Evolutionary conservation across 64 coral and sea anemone genomes (phyloP), one percentile per base, ranked within the genome.

Genomic region (Orbicella faveolata): DNA sequence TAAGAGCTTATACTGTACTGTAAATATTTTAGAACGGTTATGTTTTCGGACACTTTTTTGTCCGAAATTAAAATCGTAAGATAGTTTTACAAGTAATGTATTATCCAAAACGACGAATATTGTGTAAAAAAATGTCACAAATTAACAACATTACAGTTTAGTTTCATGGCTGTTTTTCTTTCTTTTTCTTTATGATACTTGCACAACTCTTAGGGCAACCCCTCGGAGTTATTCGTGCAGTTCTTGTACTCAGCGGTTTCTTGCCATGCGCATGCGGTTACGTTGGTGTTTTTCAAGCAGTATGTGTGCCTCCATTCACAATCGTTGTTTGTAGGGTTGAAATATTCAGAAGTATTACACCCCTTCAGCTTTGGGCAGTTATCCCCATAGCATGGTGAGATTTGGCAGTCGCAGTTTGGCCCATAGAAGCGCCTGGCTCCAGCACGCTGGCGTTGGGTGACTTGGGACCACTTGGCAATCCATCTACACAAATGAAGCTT

Each of bases 351-450:
- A 9, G 23, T n/a, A 25, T 9, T 18, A 68, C 82, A 85, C 20
- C 82, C 82, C 15, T 69, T 52, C 6, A 78, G 17, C 53, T 67
- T 54, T 25, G 61, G 23, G 13, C 83, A 78, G 52, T 21, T 9
- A 18, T 73, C 54, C 1, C 33, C 39, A 23, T 92, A 87, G 52
- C 90, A 92, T 57, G 57, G 78, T 36, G 82, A 19, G 44, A 82
- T 41, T 44, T 52, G 59, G 62, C 90, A 92, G 15, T 79, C 75
- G 53, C 90, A 92, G 48, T 76, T 92, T 74, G 13, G 34, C 23
- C 63, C 62, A 86, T 79, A 92, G 52, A 79, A 87, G n/a, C 90
- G 75, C 44, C 74, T 76, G 75, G 87, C 64, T 37, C 90, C 90
- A 14, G 54, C 66, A 19, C 90, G 90, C 44, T 87, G 84, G n/a